Conservation (phyloP, 2,888 invertebrate genomes). For the Synanthedon tipuliformis region DNA sequence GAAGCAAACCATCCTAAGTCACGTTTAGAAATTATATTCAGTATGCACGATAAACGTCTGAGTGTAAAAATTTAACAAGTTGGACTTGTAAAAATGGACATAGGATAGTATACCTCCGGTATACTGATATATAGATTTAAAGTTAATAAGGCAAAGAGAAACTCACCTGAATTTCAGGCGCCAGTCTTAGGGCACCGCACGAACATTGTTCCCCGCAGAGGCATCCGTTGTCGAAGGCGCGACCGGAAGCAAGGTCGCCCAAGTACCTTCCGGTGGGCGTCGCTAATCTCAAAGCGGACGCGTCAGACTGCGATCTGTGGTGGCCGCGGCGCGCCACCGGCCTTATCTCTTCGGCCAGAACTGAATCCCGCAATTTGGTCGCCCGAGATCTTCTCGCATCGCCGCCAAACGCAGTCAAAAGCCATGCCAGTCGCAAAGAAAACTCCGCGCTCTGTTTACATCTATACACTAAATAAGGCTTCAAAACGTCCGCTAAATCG, state of each 20-base stretch:
- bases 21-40: no score
- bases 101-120: no score
- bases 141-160: no score
- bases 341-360: conserved; percentile 58
- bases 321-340: conserved; percentile 57
- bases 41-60: no score
- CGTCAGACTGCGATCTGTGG: conserved; percentile 82
- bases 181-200: conserved; percentile 60
- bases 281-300: conserved; percentile 75
- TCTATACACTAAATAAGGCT: conserved; percentile 61
- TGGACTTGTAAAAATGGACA: no score
- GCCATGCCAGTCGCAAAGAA: conserved; percentile 95
- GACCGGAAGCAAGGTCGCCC: conserved; percentile 92
- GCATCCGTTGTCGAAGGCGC: conserved; percentile 97
- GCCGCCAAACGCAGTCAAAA: conserved; percentile 92
- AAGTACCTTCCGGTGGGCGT: conserved; percentile 76
- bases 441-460: conserved; percentile 96
- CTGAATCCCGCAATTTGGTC: conserved; percentile 52
- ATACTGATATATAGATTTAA: no score
- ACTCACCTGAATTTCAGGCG: conserved; percentile 59
- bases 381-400: conserved; percentile 60
- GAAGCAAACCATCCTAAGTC: no score
- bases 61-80: no score
- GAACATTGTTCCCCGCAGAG: conserved; percentile 85
- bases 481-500: conserved; percentile 87